Conservation (phyloP, 2,888 invertebrate genomes). For the Ceramica pisi region DNA sequence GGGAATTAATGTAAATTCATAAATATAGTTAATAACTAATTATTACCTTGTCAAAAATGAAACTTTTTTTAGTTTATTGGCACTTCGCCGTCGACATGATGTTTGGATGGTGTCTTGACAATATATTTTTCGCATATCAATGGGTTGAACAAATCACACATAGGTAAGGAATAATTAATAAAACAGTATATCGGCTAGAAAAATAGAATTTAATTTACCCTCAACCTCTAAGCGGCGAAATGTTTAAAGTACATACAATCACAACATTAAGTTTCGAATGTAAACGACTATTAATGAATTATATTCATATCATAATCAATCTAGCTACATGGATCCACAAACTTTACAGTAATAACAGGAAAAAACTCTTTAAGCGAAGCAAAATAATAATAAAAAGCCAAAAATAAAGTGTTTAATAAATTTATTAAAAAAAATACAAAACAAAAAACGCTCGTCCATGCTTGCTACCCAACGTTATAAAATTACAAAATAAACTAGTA, state of each 20-base stretch:
- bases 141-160: no score
- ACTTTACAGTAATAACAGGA: slow-evolving; percentile 30
- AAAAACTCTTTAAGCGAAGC: slow-evolving; percentile 37
- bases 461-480: slow-evolving; percentile 83
- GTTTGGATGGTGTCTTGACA: no score
- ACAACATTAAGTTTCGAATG: slow-evolving; percentile 80
- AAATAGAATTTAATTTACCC: slow-evolving; percentile 88
- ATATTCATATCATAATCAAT: slow-evolving; percentile 41
- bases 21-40: no score
- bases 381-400: slow-evolving; percentile 73
- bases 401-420: slow-evolving; percentile 85
- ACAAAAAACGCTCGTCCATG: slow-evolving; percentile 83
- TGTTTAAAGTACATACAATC: slow-evolving; percentile 79
- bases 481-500: slow-evolving; percentile 82
- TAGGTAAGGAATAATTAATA: slow-evolving; percentile 49
- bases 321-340: slow-evolving; percentile 37
- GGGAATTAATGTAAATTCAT: no score
- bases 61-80: no score
- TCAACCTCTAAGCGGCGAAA: slow-evolving; percentile 79
- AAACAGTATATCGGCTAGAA: slow-evolving; percentile 79
- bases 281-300: slow-evolving; percentile 55
- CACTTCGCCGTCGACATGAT: no score
- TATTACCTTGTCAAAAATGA: no score
- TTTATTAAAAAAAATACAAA: slow-evolving; percentile 87
- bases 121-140: no score